These are phyloP conservation scores for Hypomecis atomaria DNA, from an alignment of 2,888 invertebrate genomes.

Conservation along the genomic window DNA sequence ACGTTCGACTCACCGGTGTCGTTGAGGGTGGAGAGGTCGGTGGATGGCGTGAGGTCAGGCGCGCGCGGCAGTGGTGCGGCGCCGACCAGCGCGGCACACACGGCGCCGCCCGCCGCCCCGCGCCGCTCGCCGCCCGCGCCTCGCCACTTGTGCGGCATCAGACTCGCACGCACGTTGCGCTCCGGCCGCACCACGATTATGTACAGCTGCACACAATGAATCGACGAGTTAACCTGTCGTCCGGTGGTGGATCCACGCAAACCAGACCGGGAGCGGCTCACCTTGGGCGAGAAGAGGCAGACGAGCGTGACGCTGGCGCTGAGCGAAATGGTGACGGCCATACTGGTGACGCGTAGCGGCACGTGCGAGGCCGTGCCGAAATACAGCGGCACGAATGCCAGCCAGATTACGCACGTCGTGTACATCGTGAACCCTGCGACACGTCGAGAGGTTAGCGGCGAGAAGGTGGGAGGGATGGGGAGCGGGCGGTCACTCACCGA, in stretches of 20 bases:
- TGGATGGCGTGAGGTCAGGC: slow-evolving; percentile 65
- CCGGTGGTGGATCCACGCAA: not conserved
- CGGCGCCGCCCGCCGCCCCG: slow-evolving; percentile 61
- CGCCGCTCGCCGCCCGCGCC: slow-evolving; percentile 48
- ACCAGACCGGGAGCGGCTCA: slow-evolving; percentile 86
- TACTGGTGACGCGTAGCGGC: slow-evolving; percentile 95
- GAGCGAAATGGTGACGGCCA: slow-evolving; percentile 97
- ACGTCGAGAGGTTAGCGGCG: not conserved
- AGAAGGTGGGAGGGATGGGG: not conserved
- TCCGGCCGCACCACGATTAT: slow-evolving; percentile 72
- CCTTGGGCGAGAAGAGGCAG: slow-evolving; percentile 97
- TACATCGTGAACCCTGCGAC: slow-evolving; percentile 97
- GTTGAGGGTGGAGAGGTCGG: slow-evolving; percentile 67
- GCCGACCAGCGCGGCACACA: slow-evolving; percentile 63
- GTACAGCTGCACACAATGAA: slow-evolving; percentile 57
- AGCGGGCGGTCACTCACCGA: slow-evolving; percentile 83
- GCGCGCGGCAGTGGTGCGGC: slow-evolving; percentile 56
- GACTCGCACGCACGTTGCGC: slow-evolving; percentile 70
- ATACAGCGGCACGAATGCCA: slow-evolving; percentile 98
- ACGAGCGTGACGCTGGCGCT: slow-evolving; percentile 97
- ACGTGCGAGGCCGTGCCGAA: slow-evolving; percentile 98
- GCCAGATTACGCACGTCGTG: slow-evolving; percentile 98
- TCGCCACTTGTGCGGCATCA: slow-evolving; percentile 68
- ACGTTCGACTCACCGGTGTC: slow-evolving; percentile 48
- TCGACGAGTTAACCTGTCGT: not conserved